Evolutionary conservation across 2,888 invertebrate genomes (phyloP).

Genomic region (Biston stratarius): DNA sequence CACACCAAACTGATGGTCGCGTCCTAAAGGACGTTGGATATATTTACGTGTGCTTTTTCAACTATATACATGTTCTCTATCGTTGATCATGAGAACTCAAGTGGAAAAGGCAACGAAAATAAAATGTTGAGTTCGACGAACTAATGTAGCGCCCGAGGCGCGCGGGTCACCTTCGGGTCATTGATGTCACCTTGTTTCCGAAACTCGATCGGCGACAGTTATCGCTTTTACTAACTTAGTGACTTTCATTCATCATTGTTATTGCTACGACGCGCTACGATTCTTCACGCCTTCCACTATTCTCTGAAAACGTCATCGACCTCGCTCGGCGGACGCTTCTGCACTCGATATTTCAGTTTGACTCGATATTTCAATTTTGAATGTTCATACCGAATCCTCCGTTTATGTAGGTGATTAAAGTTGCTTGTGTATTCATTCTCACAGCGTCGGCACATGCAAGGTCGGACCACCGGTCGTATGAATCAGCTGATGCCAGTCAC

Average conservation of each 20-base stretch:
- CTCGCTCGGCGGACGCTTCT: slow-evolving; percentile 1
- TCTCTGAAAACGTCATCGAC: slow-evolving; percentile 42
- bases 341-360: slow-evolving; percentile 4
- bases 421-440: slow-evolving; percentile 65
- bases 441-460: slow-evolving; percentile 70
- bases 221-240: slow-evolving; percentile 66
- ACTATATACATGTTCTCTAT: slow-evolving; percentile 29
- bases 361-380: slow-evolving; percentile 18
- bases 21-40: slow-evolving; percentile 21
- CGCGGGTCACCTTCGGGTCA: slow-evolving; percentile 80
- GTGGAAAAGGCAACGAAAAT: slow-evolving; percentile 56
- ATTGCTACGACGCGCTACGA: slow-evolving; percentile 46
- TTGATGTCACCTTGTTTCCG: slow-evolving; percentile 81
- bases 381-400: slow-evolving; percentile 51
- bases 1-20: slow-evolving; percentile 17
- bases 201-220: slow-evolving; percentile 78
- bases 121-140: slow-evolving; percentile 69
- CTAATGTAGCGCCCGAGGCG: slow-evolving; percentile 62
- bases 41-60: slow-evolving; percentile 18
- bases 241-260: slow-evolving; percentile 72
- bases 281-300: slow-evolving; percentile 38
- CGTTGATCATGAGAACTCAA: slow-evolving; percentile 44
- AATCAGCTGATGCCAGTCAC: slow-evolving; percentile 77
- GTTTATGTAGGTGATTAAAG: slow-evolving; percentile 61
- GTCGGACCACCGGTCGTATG: slow-evolving; percentile 67